Conservation (phyloP, 37 sponge, comb jelly and placozoan species). For the Diacarnus erythraeanus region DNA sequence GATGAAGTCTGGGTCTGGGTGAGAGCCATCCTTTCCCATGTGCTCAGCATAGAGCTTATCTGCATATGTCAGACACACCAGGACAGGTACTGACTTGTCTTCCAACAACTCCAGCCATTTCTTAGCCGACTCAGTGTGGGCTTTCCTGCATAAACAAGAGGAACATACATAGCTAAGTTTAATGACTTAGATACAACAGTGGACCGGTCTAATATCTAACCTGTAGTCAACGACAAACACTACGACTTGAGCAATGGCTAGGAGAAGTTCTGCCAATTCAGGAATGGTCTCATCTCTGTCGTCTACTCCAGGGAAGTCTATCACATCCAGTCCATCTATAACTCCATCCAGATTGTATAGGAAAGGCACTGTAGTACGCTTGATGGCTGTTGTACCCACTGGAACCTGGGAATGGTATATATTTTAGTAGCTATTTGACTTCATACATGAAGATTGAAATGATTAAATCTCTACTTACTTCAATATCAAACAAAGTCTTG, state of each 20-base stretch:
- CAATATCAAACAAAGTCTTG: conserved; percentile 35
- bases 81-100: conserved; percentile 31
- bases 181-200: too few species aligned
- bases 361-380: conserved; percentile 73
- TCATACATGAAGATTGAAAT: background rate
- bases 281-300: conserved; percentile 55
- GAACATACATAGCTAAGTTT: too few species aligned
- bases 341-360: conserved; percentile 54
- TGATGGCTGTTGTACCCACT: conserved; percentile 56
- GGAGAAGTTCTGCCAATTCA: conserved; percentile 39
- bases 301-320: conserved; percentile 80
- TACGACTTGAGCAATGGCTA: conserved; percentile 57
- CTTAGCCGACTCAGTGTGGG: conserved; percentile 46
- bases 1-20: background rate
- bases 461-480: conserved; percentile 15
- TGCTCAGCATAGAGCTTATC: conserved; percentile 65
- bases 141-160: conserved; percentile 56
- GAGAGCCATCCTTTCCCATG: conserved; percentile 30
- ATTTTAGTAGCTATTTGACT: too few species aligned
- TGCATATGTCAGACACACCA: conserved; percentile 68
- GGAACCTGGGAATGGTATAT: too few species aligned
- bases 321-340: conserved; percentile 59
- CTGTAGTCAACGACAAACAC: conserved; percentile 73
- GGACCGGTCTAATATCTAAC: background rate
- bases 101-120: conserved; percentile 48